Conservation (phyloP, 2,797 vertebrate species). For the Molossus alvarezi region DNA sequence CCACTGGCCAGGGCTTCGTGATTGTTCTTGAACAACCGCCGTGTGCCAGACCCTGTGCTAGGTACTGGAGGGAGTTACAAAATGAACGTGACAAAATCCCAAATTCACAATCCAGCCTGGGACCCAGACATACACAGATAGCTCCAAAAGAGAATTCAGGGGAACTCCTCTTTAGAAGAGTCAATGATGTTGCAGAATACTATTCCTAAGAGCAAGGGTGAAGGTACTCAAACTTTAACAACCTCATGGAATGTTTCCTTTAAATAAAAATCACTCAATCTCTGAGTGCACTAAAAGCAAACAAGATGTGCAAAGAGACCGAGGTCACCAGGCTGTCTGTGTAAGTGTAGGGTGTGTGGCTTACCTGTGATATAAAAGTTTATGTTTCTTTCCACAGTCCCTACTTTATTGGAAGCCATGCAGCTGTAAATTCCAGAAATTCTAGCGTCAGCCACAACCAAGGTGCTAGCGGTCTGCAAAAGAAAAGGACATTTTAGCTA, state of each 20-base stretch:
- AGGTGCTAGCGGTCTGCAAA: conserved; percentile 94
- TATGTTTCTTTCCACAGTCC: conserved; percentile 93
- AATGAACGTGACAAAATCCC: neutral
- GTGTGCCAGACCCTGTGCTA: neutral
- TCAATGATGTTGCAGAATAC: neutral
- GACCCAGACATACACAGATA: neutral
- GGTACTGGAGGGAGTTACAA: neutral
- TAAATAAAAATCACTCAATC: neutral
- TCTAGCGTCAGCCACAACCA: conserved; percentile 94
- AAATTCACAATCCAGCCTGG: neutral
- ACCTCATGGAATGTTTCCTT: neutral
- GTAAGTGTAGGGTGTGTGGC: neutral
- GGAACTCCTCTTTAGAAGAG: conserved; percentile 41
- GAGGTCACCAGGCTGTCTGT: neutral
- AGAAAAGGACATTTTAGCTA: conserved; percentile 83
- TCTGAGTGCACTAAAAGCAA: conserved; percentile 15
- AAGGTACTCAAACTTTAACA: conserved; percentile 31
- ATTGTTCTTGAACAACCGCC: neutral
- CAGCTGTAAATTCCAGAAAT: conserved; percentile 97
- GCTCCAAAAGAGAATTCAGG: conserved; percentile 56
- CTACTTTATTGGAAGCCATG: conserved; percentile 94
- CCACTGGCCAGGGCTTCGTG: neutral
- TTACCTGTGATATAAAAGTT: conserved; percentile 97
- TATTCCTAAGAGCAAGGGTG: conserved; percentile 62
- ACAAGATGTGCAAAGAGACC: neutral